Evolutionary conservation across 2,113 vertebrate genomes (phyloP), one percentile per base, ranked within the genome.

Genomic region (Rhea americana): DNA sequence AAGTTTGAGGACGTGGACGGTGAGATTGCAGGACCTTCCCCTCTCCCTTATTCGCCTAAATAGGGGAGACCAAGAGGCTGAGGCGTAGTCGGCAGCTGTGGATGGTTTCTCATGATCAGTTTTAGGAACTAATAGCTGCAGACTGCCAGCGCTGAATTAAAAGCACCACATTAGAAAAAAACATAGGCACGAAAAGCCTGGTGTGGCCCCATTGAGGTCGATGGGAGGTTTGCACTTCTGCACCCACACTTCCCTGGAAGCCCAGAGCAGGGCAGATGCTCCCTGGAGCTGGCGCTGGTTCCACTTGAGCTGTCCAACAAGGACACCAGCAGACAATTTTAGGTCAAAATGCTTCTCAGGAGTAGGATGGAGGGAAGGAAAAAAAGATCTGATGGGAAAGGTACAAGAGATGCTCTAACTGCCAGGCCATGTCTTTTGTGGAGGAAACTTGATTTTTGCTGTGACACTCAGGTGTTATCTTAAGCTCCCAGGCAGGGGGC

Each of bases 51-150:
- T 22, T 6, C 6, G 4, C 32, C 37, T 50, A 76, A 0, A 19
- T 47, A 70, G 48, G n/a, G 72, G 51, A 85, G 43, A n/a, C 37
- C 41, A 70, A 76, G 58, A 78, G 20, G 19, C 1, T 4, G 43
- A 39, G 75, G 14, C 5, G 11, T 47, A 6, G 3, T 4, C 4
- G 3, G 26, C 20, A 77, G 63, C 41, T 1, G 0, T 50, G 39
- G 13, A 14, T 0, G 1, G 14, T 74, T 85, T 77, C n/a, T 58
- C 28, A 82, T 73, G 13, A 26, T 30, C 2, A 0, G 0, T 76
- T 91, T 93, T 89, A 82, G 73, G n/a, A 89, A 26, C 0, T 88
- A 14, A 78, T 92, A 0, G 0, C 30, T 83, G 25, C n/a, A 67
- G 65, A n/a, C 47, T 78, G 30, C 12, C 30, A 21, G 16, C 55